Evolutionary conservation across 2,797 vertebrate species (phyloP).

Genomic region (Hybognathus amarus): DNA sequence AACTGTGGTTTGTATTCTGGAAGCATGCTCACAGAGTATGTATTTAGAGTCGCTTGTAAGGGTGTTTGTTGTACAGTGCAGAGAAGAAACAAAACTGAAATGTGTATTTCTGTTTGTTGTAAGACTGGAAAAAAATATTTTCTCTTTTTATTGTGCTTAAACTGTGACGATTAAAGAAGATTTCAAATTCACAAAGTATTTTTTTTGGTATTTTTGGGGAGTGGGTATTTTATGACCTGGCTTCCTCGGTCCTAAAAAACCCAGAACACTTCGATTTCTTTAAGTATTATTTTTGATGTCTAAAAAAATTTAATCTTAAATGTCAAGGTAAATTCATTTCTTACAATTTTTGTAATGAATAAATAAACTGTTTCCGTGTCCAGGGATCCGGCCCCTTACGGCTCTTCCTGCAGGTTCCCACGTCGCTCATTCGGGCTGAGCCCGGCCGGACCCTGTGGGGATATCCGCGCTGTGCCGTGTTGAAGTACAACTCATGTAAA

Average conservation of each 20-base stretch:
- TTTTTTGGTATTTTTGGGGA: not conserved
- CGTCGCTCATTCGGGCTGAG: no score
- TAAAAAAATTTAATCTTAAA: not conserved
- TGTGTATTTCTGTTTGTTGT: conserved; percentile 62
- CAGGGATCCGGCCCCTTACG: no score
- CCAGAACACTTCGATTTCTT: not conserved
- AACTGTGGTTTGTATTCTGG: conserved; percentile 72
- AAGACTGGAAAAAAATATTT: conserved; percentile 74
- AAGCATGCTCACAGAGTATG: conserved; percentile 68
- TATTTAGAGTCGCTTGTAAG: conserved; percentile 61
- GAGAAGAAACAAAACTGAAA: conserved; percentile 27
- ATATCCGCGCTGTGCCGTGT: no score
- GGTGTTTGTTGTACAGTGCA: conserved; percentile 60
- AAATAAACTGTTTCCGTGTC: not conserved
- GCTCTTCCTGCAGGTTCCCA: no score
- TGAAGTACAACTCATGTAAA: no score
- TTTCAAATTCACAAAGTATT: conserved; percentile 52
- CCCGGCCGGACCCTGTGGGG: no score
- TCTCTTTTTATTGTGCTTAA: conserved; percentile 80
- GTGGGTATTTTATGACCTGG: not conserved
- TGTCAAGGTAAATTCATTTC: not conserved
- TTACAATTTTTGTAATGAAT: not conserved
- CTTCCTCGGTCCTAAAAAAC: not conserved
- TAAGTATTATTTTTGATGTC: not conserved
- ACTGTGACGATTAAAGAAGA: conserved; percentile 82